phyloP scores from a whole-genome alignment of 2,113 vertebrate species.

The Calidris pygmaea region DNA sequence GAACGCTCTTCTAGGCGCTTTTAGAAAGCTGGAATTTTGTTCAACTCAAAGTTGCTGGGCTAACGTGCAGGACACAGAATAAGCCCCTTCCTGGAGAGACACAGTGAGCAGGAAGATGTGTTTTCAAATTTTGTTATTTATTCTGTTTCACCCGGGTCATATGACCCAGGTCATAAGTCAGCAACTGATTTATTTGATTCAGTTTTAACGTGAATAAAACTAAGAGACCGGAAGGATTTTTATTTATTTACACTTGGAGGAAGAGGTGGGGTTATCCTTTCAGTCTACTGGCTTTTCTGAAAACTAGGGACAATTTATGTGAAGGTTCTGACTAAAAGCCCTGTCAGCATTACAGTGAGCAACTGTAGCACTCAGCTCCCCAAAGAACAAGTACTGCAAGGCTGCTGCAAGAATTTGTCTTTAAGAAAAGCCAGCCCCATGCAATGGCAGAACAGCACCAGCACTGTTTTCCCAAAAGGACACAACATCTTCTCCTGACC shows the following conservation, averaged over 20 bases:
- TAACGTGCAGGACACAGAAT: background rate
- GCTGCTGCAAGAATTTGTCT: background rate
- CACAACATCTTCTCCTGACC: background rate
- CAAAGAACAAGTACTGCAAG: background rate
- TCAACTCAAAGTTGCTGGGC: background rate
- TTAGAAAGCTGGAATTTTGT: background rate
- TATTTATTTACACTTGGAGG: background rate
- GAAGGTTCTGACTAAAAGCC: background rate
- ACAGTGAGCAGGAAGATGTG: background rate
- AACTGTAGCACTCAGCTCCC: background rate
- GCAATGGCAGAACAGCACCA: background rate
- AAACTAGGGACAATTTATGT: background rate
- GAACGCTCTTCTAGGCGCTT: background rate
- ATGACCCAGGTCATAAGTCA: no score
- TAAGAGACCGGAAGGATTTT: background rate
- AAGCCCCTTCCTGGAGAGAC: background rate
- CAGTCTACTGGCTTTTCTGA: background rate
- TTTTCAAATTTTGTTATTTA: background rate
- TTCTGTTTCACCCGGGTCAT: background rate
- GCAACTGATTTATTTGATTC: background rate
- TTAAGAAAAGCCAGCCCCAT: background rate
- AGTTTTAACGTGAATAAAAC: background rate
- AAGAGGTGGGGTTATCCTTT: background rate
- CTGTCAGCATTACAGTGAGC: background rate
- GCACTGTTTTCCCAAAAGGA: background rate